Percentiles rank a stretch among this genome's conserved stretches.
Conservation (phyloP, 1,140 invertebrate genomes). For the Chelonus insularis region DNA sequence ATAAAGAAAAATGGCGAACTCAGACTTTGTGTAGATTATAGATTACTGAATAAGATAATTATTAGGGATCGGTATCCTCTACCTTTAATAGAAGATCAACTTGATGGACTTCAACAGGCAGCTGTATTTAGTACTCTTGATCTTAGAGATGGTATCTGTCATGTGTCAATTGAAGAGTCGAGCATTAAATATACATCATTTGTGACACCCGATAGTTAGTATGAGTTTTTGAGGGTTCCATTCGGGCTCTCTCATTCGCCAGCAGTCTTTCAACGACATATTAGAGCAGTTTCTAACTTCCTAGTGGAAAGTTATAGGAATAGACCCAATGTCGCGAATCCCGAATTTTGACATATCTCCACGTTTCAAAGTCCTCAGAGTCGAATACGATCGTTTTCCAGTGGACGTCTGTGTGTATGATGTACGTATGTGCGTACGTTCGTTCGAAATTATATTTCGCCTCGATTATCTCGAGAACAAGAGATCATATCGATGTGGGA, state of each 20-base stretch:
- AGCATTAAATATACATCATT: slow-evolving; percentile 14
- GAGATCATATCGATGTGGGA: too few relatives aligned
- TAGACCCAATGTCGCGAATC: too few relatives aligned
- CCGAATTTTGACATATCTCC: too few relatives aligned
- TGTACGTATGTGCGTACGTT: too few relatives aligned
- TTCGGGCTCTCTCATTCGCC: slow-evolving; percentile 41
- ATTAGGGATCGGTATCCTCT: slow-evolving; percentile 11
- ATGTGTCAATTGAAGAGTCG: slow-evolving; percentile 4
- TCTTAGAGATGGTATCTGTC: slow-evolving; percentile 2
- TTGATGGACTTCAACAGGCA: not conserved
- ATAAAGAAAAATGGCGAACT: slow-evolving; percentile 39
- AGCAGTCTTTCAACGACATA: slow-evolving; percentile 30
- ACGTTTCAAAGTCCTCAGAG: too few relatives aligned
- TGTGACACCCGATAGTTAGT: slow-evolving; percentile 33
- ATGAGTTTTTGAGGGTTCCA: slow-evolving; percentile 39
- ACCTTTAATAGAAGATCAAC: slow-evolving; percentile 6
- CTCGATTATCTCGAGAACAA: too few relatives aligned
- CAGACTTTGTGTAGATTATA: slow-evolving; percentile 19
- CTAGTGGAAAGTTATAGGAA: too few relatives aligned
- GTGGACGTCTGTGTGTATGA: too few relatives aligned
- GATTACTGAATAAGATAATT: slow-evolving; percentile 7
- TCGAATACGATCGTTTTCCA: too few relatives aligned
- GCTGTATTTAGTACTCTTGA: not conserved
- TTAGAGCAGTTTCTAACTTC: slow-evolving; percentile 39
- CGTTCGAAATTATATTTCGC: too few relatives aligned